Evolutionary conservation across 2,797 vertebrate species (phyloP), one percentile per base, ranked within the genome.

Genomic region (Remorina albescens): DNA sequence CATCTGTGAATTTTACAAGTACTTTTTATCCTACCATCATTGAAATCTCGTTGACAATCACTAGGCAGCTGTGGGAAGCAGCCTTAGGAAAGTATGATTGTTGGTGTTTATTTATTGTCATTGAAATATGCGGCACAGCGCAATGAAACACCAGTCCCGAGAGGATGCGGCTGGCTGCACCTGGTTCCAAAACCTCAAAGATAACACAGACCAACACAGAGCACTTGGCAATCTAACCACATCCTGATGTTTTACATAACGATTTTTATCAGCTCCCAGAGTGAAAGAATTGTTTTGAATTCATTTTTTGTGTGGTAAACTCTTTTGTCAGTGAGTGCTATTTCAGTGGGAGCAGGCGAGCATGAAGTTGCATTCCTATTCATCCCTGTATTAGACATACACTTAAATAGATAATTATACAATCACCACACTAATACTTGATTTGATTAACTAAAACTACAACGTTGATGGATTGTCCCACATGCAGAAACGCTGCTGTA

Each of bases 91-190:
- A 87, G 83, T 80, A 90, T 89, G 88, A 86, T 90, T 92, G 92
- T 91, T 88, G 81, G 32, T 90, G 86, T 92, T 91, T 92, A 87
- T 94, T 92, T 90, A 88, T 91, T 91, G 86, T 88, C 85, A 77
- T 71, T 80, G 68, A 89, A 92, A 83, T 86, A 87, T 86, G 89
- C 80, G 78, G 70, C 64, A 12, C 50, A 28, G 74, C 2, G 65
- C 76, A 86, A 74, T 74, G 74, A 88, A 89, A 82, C 70, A 49
- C 66, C 50, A 15, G 32, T 69, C 76, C 67, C 30, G n/a, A 71
- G 71, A 83, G 81, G 70, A 56, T 81, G 86, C 28, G 86, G 82
- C 75, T 71, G 60, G 21, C 66, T 73, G 72, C 86, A 90, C 86
- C 88, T 93, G 81, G 82, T 74, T 89, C 76, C 82, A 73, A 87